Evolutionary conservation across 2,113 vertebrate species (phyloP).

Genomic region (Poicephalus gulielmi): DNA sequence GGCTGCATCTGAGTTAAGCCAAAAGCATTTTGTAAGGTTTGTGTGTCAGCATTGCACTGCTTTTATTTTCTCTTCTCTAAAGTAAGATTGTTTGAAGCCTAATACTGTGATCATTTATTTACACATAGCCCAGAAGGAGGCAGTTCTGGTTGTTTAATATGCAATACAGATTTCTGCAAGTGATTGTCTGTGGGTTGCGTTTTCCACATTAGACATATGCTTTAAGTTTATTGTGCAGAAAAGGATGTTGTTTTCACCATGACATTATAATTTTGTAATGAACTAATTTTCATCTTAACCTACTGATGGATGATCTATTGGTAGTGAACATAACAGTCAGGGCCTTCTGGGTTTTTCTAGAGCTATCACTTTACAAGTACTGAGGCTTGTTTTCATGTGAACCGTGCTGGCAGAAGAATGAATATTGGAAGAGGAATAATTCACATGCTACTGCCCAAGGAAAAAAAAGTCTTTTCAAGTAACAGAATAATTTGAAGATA

Average conservation of each 20-base stretch:
- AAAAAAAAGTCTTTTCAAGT: not conserved
- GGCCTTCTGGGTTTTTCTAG: not conserved
- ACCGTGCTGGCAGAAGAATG: not conserved
- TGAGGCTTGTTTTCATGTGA: not conserved
- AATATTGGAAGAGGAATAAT: not conserved
- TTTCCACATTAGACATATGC: not conserved
- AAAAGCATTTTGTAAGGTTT: conserved; percentile 44
- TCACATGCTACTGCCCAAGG: not conserved
- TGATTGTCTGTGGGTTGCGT: not conserved
- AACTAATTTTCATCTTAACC: not conserved
- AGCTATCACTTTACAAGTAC: not conserved
- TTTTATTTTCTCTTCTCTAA: conserved; percentile 6
- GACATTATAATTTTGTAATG: not conserved
- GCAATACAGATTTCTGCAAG: conserved; percentile 6
- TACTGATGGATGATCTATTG: not conserved
- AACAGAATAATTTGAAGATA: not conserved
- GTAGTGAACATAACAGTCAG: not conserved
- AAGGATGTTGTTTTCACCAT: not conserved
- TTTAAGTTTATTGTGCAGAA: not conserved
- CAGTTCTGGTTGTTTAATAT: conserved; percentile 42
- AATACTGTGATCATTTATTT: conserved; percentile 71
- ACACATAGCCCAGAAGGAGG: conserved; percentile 53
- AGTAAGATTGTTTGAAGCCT: conserved; percentile 57
- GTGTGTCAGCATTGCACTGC: not conserved
- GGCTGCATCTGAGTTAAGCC: conserved; percentile 2